Evolutionary conservation across 2,888 invertebrate species (phyloP).

Genomic region (Mythimna lalbum): DNA sequence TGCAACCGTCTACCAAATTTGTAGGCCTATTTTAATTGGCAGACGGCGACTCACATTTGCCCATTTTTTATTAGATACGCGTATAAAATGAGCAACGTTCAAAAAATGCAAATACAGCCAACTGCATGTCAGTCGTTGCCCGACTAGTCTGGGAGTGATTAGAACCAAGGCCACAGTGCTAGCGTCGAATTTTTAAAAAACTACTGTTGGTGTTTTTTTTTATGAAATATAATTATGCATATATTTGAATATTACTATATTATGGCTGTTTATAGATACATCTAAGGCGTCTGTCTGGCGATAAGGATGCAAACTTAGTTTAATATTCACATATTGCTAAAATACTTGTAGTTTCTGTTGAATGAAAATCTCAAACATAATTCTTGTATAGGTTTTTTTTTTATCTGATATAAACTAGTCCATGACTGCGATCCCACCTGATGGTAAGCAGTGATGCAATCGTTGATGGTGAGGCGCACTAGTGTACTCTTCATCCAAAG

Average conservation of each 20-base stretch:
- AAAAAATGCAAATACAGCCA: constrained; percentile 62
- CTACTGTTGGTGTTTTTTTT: constrained; percentile 34
- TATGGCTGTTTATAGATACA: constrained; percentile 22
- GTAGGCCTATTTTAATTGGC: constrained; percentile 24
- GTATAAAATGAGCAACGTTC: constrained; percentile 59
- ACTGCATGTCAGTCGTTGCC: constrained; percentile 64
- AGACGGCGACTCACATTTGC: constrained; percentile 22
- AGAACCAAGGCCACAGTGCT: constrained; percentile 58
- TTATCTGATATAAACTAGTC: too few species aligned
- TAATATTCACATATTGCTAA: neutral
- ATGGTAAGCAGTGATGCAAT: too few species aligned
- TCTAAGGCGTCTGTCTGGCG: constrained; percentile 33
- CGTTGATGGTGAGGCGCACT: too few species aligned
- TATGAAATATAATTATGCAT: constrained; percentile 23
- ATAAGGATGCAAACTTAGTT: constrained; percentile 27
- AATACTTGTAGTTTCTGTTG: neutral
- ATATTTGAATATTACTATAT: constrained; percentile 24
- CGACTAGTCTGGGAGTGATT: constrained; percentile 63
- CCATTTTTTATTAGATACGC: constrained; percentile 51
- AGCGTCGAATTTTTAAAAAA: constrained; percentile 46
- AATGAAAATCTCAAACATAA: neutral
- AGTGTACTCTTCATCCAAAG: neutral
- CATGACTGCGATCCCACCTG: too few species aligned
- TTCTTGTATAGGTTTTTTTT: neutral
- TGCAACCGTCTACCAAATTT: neutral